Evolutionary conservation across 2,888 invertebrate species (phyloP).

Genomic region (Perizoma flavofasciatum): DNA sequence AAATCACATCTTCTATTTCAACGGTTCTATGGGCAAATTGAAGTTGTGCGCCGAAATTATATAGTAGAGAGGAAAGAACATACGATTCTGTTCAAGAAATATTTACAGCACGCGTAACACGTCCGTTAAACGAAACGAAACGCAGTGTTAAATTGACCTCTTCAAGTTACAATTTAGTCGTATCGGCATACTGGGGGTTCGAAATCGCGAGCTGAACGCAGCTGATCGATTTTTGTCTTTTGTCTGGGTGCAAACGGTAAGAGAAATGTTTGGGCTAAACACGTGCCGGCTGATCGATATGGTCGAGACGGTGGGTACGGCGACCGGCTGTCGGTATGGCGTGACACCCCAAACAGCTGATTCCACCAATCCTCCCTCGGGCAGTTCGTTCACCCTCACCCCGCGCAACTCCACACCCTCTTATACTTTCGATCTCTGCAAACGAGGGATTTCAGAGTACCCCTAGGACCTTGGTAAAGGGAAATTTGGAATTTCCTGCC

Average conservation of each 20-base stretch:
- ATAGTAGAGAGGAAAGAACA: too few species aligned
- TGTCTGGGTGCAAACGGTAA: conserved; percentile 34
- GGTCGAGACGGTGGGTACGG: conserved; percentile 82
- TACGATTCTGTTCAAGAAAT: too few species aligned
- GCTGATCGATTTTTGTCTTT: conserved; percentile 27
- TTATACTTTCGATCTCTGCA: conserved; percentile 64
- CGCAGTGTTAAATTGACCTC: background rate
- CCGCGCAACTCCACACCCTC: conserved; percentile 54
- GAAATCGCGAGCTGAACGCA: conserved; percentile 10
- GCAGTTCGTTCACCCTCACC: conserved; percentile 72
- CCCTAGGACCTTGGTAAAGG: conserved; percentile 39
- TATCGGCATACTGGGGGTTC: conserved; percentile 4
- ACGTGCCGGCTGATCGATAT: conserved; percentile 80
- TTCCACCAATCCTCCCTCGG: conserved; percentile 64
- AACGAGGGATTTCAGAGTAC: conserved; percentile 44
- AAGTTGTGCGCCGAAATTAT: background rate
- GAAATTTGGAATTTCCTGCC: conserved; percentile 43
- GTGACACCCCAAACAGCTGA: conserved; percentile 81
- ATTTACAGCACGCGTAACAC: too few species aligned
- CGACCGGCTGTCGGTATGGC: conserved; percentile 74
- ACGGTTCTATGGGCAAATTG: too few species aligned
- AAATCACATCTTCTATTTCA: too few species aligned
- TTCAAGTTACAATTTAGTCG: conserved; percentile 2
- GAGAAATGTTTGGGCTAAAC: conserved; percentile 52
- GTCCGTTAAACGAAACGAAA: too few species aligned